A percentile compares a stretch with the other conserved stretches of the same genome.
Conservation (phyloP, 2,888 invertebrate species). For the Willowsia nigromaculata region DNA sequence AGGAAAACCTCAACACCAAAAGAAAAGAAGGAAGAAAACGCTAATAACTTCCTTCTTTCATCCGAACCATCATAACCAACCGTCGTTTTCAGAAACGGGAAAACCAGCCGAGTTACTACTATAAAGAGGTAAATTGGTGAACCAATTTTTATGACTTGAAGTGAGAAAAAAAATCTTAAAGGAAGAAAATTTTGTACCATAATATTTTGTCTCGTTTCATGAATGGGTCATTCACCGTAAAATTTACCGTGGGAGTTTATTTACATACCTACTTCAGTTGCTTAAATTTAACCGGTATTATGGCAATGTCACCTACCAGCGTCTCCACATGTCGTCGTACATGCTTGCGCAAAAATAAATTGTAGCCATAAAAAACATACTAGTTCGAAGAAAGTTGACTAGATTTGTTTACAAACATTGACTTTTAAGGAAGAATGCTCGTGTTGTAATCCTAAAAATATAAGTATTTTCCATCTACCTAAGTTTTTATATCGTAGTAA, state of each 20-base stretch:
- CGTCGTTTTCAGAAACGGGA: too few relatives aligned
- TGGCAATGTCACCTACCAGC: not conserved
- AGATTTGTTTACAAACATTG: too few relatives aligned
- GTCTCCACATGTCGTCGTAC: too few relatives aligned
- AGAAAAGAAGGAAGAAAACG: not conserved
- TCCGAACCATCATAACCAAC: not conserved
- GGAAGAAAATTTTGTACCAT: not conserved
- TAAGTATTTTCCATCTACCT: too few relatives aligned
- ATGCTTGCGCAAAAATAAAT: too few relatives aligned
- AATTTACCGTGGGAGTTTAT: not conserved
- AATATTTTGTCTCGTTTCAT: not conserved
- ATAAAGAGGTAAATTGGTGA: too few relatives aligned
- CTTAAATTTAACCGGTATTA: not conserved
- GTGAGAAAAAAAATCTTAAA: not conserved
- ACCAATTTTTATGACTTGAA: not conserved
- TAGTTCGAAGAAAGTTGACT: too few relatives aligned
- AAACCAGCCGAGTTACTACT: too few relatives aligned
- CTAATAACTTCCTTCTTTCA: slow-evolving; percentile 30
- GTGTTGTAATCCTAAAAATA: too few relatives aligned
- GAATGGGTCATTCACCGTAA: slow-evolving; percentile 3
- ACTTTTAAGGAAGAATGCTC: too few relatives aligned
- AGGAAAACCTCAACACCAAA: not conserved
- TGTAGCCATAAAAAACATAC: too few relatives aligned
- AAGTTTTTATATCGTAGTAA: too few relatives aligned
- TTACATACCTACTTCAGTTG: not conserved